Percentiles rank a stretch among this genome's conserved stretches.
These are phyloP conservation scores for Thumatha senex DNA, from an alignment of 2,888 invertebrate genomes.

Conservation along the genomic window DNA sequence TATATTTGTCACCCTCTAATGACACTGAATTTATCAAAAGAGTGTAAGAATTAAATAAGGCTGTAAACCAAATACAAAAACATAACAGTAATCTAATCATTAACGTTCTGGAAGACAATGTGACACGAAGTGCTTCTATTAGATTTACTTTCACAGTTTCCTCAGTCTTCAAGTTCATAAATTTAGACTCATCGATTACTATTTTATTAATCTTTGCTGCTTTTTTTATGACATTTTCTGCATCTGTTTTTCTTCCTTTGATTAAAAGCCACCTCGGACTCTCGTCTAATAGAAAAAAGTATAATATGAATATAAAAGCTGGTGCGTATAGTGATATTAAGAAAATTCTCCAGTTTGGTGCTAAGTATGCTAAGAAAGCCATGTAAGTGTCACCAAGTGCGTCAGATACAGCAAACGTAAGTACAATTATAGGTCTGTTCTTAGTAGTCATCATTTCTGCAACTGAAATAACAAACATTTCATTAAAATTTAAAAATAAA, in stretches of 20 bases:
- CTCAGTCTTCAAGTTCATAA: conserved; percentile 44
- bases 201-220: conserved; percentile 72
- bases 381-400: neutral
- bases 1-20: conserved; percentile 87
- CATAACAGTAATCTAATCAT: conserved; percentile 51
- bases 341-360: conserved; percentile 87
- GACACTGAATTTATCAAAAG: conserved; percentile 87
- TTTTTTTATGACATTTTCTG: conserved; percentile 80
- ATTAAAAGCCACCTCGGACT: conserved; percentile 90
- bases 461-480: neutral
- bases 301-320: neutral
- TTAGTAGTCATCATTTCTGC: conserved; percentile 4
- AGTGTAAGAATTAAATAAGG: conserved; percentile 81
- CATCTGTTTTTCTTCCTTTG: conserved; percentile 85
- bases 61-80: conserved; percentile 55
- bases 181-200: conserved; percentile 10
- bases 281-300: conserved; percentile 71
- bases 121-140: conserved; percentile 18
- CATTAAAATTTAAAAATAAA: neutral
- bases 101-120: conserved; percentile 43
- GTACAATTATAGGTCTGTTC: neutral
- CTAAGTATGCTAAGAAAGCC: conserved; percentile 29
- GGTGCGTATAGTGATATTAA: conserved; percentile 52
- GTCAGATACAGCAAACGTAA: neutral
- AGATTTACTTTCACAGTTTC: conserved; percentile 25